Percentiles rank a stretch among this genome's conserved stretches.
Conservation (phyloP, 2,113 vertebrate genomes). For the Eclectus roratus region DNA sequence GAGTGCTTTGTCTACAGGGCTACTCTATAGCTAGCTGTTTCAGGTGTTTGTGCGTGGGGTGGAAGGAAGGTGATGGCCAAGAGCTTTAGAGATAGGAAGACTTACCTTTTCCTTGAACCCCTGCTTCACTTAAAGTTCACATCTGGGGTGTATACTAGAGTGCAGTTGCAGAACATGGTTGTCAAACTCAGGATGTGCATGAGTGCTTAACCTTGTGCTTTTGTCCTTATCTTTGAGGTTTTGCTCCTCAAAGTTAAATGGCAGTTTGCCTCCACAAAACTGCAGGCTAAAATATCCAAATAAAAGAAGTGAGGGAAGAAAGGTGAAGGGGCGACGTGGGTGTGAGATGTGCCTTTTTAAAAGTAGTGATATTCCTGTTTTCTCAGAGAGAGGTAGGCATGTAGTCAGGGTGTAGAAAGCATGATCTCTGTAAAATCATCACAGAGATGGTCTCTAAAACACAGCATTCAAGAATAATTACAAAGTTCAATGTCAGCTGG, state of each 20-base stretch:
- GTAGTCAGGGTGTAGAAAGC: not conserved
- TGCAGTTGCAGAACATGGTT: not conserved
- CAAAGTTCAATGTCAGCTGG: not conserved
- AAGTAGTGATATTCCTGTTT: not conserved
- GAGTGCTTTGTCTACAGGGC: not conserved
- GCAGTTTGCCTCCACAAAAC: not conserved
- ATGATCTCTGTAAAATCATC: not conserved
- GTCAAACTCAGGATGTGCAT: not conserved
- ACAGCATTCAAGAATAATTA: slow-evolving; percentile 29
- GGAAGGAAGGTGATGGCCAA: not conserved
- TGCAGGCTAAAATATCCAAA: not conserved
- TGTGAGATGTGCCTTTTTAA: accelerated
- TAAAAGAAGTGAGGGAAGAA: not conserved
- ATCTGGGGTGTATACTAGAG: not conserved
- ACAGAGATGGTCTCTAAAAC: not conserved
- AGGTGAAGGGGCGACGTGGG: not conserved
- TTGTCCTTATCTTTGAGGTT: not conserved
- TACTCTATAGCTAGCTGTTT: not conserved
- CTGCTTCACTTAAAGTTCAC: not conserved
- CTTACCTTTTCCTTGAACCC: not conserved
- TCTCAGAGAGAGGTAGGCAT: not conserved
- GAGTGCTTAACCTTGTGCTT: not conserved
- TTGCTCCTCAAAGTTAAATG: not conserved
- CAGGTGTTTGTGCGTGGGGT: not conserved
- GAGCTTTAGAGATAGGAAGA: not conserved